Base-by-base conservation (phyloP, 2,113 vertebrate genomes). In the Sinosuthora webbiana region DNA sequence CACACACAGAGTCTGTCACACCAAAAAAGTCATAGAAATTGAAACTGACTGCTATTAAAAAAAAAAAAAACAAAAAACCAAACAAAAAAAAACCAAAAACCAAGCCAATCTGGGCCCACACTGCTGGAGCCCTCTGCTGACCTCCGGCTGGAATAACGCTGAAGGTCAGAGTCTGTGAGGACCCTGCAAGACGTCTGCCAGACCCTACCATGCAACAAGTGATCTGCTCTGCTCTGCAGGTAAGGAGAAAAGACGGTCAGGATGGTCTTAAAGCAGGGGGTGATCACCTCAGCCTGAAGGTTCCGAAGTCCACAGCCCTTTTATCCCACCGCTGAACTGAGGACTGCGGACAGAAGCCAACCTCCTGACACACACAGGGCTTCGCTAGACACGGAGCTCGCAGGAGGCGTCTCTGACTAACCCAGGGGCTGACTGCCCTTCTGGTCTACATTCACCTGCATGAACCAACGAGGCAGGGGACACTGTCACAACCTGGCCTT, bases 111-210 rank as follows among this genome's bases (percentile, higher is more conserved):
- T 57, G 57, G 70, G 59, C 76, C 62, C 89, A 93, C 95, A 94
- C 65, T 94, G 73, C 79, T 94, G 73, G 95, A 96, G 97, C 97
- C 97, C 97, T 96, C 97, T 97, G 90, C 94, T 97, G 97, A 94
- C 94, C 88, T 92, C 41, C 33, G 3, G 42, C 35, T 89, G 94
- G 69, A 96, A 97, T 85, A 94, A 96, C 94, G 83, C 79, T 60
- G 49, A 77, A 88, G 94, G 96, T 96, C 96, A 95, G 81, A 81
- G 84, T n/a, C 90, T 8, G 1, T 6, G 13, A 11, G 68, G 44
- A 87, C 95, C 75, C 70, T 44, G n/a, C 31, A 15, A 90, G 60
- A 67, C 25, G 2, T 56, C 30, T 4, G 1, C 45, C 59, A 91
- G 76, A 87, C 16, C 35, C 55, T 65, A 47, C 39, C 44, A 78